Evolutionary conservation across 2,113 vertebrate species (phyloP).

Genomic region (Seriola aureovittata): DNA sequence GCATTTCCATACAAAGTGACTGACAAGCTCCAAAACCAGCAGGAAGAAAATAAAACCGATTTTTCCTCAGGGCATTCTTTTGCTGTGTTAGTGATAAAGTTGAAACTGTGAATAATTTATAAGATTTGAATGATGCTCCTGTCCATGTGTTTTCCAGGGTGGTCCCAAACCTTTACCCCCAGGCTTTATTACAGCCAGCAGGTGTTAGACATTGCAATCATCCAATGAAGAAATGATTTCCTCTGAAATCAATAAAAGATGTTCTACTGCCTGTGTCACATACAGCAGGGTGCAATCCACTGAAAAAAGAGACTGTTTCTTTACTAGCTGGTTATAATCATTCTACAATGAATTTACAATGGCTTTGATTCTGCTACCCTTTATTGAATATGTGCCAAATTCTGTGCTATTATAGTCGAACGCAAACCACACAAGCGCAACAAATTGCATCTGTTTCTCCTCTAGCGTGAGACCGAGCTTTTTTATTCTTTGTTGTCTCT

Average conservation of each 20-base stretch:
- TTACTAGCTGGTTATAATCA: slow-evolving; percentile 15
- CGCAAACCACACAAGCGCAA: neutral
- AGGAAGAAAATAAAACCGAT: slow-evolving; percentile 41
- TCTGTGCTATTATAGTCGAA: neutral
- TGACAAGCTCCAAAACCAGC: slow-evolving; percentile 40
- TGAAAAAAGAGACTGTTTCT: neutral
- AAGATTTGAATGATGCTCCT: slow-evolving; percentile 54
- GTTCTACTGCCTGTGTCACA: slow-evolving; percentile 3
- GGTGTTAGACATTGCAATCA: slow-evolving; percentile 44
- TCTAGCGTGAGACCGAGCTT: neutral
- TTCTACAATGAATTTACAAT: neutral
- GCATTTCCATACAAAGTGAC: slow-evolving; percentile 66
- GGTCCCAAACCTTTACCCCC: slow-evolving; percentile 26
- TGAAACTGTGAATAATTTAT: slow-evolving; percentile 60
- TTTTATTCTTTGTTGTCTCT: neutral
- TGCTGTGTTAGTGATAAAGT: slow-evolving; percentile 32
- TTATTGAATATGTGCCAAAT: slow-evolving; percentile 26
- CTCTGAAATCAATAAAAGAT: slow-evolving; percentile 49
- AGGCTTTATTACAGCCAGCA: slow-evolving; percentile 37
- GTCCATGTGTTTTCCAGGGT: slow-evolving; percentile 21
- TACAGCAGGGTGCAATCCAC: neutral
- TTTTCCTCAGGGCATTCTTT: slow-evolving; percentile 27
- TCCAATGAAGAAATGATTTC: slow-evolving; percentile 43
- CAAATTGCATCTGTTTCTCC: neutral
- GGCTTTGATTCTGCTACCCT: slow-evolving; percentile 11